Conservation (phyloP, 2,888 invertebrate species). For the Sepiola atlantica region DNA sequence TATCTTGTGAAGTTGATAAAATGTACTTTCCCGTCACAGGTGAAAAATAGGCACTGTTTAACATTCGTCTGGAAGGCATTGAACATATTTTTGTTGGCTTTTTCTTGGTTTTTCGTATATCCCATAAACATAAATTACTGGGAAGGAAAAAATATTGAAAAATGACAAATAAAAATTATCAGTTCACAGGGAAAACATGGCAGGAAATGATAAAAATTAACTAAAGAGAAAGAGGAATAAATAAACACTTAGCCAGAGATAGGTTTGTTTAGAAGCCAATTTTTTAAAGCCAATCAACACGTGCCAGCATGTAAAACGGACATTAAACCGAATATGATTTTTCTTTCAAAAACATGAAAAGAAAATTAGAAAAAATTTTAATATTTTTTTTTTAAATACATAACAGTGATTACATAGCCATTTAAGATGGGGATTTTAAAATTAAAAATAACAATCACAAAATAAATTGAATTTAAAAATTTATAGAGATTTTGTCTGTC, state of each 20-base stretch:
- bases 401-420: too few relatives aligned
- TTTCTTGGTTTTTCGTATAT: conserved; percentile 67
- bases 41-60: conserved; percentile 76
- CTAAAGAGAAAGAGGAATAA: not conserved
- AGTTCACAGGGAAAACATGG: not conserved
- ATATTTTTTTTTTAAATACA: too few relatives aligned
- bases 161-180: not conserved
- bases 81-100: conserved; percentile 61
- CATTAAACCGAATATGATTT: not conserved
- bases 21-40: conserved; percentile 74
- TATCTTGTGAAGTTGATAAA: conserved; percentile 73
- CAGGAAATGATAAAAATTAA: not conserved
- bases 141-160: conserved; percentile 50
- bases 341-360: too few relatives aligned
- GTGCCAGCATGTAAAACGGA: not conserved
- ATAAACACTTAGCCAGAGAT: not conserved
- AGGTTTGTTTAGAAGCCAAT: not conserved
- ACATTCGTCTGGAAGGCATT: conserved; percentile 57
- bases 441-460: too few relatives aligned
- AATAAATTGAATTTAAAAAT: too few relatives aligned
- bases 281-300: not conserved
- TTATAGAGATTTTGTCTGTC: too few relatives aligned
- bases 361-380: too few relatives aligned
- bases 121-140: conserved; percentile 72
- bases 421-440: too few relatives aligned